Percentiles rank a stretch among this genome's conserved stretches.
Conservation (phyloP, 1,140 invertebrate genomes). For the Penaeus chinensis region DNA sequence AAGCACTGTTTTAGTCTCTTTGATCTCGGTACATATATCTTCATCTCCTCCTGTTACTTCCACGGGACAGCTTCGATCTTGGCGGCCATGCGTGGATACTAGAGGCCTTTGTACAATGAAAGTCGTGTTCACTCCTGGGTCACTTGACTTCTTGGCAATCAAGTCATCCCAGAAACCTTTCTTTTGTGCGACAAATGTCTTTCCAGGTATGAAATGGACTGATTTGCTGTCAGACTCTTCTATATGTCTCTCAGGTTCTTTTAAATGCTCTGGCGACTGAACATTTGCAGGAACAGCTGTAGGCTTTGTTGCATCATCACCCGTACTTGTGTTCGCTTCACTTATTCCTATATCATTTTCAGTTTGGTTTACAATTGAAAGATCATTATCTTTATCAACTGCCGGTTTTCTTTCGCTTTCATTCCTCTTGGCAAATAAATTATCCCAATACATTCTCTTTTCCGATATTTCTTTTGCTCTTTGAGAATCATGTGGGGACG, state of each 20-base stretch:
- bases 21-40: slow-evolving; percentile 7
- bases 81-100: not conserved
- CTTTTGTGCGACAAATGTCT: slow-evolving; percentile 48
- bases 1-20: slow-evolving; percentile 11
- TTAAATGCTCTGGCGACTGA: not conserved
- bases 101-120: not conserved
- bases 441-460: slow-evolving; percentile 28
- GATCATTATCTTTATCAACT: not conserved
- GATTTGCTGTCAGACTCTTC: not conserved
- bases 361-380: not conserved
- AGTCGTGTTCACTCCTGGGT: not conserved
- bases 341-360: no score
- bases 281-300: not conserved
- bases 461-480: not conserved
- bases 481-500: not conserved
- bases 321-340: no score
- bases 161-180: slow-evolving; percentile 50
- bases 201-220: not conserved
- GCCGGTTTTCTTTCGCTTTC: not conserved
- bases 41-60: not conserved
- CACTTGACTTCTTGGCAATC: slow-evolving; percentile 13
- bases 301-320: not conserved
- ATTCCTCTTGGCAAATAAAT: not conserved
- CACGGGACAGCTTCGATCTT: no score
- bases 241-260: not conserved